Base-by-base conservation (phyloP, 2,113 vertebrate species). In the Bufo bufo region DNA sequence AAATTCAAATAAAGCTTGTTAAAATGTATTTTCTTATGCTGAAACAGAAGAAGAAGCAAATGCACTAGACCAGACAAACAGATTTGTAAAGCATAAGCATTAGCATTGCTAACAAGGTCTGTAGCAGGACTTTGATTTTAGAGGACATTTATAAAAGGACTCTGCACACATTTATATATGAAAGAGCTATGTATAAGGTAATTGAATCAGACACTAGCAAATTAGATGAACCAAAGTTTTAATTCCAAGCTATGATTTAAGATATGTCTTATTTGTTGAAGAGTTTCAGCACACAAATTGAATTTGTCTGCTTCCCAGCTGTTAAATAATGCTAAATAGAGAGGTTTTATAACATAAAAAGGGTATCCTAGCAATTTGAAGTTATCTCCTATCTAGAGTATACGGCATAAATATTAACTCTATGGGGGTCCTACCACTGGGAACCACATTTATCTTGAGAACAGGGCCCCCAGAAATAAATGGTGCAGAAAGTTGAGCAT, bases 191-290 rank as follows among this genome's bases (percentile, higher is more conserved):
- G 43, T 47, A 45, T 74, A 47, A 74, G 14, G 71, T 74, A 47
- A 74, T 74, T 74, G 71, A 74, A 74, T 74, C 43, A 74, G 71
- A 74, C 71, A 74, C 43, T 10, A 74, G 71, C 33, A 74, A 74
- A 74, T 74, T 23, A 74, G 13, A 74, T 45, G 43, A 74, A 74
- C 43, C 16, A 47, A 74, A 47, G 71, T 74, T 74, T 47, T 14
- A 43, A 47, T 43, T 74, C 71, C 71, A 47, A 45, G 14, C 71
- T 74, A 4, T 2, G 14, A 74, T 74, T 43, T 71, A 71, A 71
- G 5, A 71, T 43, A 33, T 14, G 12, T 74, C 43, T 74, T 74
- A 74, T 47, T 74, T 74, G 43, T 74, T 74, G 43, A 47, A 47
- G 47, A 47, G 14, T 74, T 74, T 45, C 43, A 16, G 71, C 71